Percentiles rank a stretch among this genome's conserved stretches.
phyloP scores from a whole-genome alignment of 2,888 invertebrate species.

The Thera britannica region DNA sequence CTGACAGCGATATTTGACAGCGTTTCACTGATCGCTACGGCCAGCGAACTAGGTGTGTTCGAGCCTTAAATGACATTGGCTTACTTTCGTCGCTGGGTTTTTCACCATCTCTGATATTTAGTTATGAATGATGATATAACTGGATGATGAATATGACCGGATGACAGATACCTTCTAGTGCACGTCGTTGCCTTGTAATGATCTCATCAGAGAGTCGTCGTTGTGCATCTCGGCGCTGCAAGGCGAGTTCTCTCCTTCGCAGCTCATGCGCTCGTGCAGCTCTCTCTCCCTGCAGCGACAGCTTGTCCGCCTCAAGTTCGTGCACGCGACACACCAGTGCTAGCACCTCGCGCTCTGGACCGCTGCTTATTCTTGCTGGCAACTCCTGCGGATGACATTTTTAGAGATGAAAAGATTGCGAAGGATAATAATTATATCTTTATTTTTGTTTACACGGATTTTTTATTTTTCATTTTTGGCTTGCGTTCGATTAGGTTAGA shows the following conservation, averaged over 20 bases:
- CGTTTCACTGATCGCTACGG: too few species aligned
- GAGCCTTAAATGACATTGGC: too few species aligned
- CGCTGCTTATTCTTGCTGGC: conserved; percentile 92
- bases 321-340: conserved; percentile 96
- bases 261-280: conserved; percentile 94
- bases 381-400: conserved; percentile 87
- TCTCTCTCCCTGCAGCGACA: conserved; percentile 94
- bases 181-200: conserved; percentile 93
- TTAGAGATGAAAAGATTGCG: too few species aligned
- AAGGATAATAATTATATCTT: too few species aligned
- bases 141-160: neutral
- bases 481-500: too few species aligned
- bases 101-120: too few species aligned
- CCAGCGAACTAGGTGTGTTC: too few species aligned
- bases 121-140: neutral
- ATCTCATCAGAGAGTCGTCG: conserved; percentile 95
- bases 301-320: conserved; percentile 96
- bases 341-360: conserved; percentile 95
- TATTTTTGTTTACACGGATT: too few species aligned
- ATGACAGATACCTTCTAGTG: conserved; percentile 89
- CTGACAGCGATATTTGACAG: too few species aligned
- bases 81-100: too few species aligned
- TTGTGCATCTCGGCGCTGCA: conserved; percentile 93
- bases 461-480: too few species aligned
- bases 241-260: conserved; percentile 91